Evolutionary conservation across 2,797 vertebrate genomes (phyloP).

Genomic region (Falco concolor): DNA sequence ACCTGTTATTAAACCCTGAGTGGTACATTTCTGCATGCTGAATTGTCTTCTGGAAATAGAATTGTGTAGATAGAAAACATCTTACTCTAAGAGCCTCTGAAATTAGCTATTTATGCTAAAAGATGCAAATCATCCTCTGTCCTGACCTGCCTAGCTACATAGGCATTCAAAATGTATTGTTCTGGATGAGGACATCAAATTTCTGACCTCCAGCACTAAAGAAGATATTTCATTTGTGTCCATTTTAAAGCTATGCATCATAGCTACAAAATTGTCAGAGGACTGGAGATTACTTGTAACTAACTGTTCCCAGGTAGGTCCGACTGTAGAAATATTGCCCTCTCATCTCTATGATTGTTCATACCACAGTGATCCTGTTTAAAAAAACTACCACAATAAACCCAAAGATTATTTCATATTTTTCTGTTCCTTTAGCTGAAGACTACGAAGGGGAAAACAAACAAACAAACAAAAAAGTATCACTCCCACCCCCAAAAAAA

Average conservation of each 20-base stretch:
- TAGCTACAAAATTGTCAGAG: background rate
- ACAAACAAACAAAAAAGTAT: background rate
- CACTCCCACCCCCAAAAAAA: background rate
- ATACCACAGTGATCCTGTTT: background rate
- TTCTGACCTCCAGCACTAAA: background rate
- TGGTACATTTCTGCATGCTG: background rate
- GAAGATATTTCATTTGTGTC: background rate
- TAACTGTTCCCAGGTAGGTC: background rate
- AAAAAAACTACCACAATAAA: background rate
- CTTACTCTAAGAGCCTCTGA: background rate
- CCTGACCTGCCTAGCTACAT: background rate
- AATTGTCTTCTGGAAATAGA: background rate
- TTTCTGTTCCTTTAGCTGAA: background rate
- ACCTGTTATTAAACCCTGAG: background rate
- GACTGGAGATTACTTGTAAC: background rate
- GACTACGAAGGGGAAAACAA: background rate
- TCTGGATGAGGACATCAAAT: background rate
- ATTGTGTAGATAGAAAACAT: background rate
- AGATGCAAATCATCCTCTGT: background rate
- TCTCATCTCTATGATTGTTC: background rate
- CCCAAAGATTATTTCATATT: background rate
- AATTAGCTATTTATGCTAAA: background rate
- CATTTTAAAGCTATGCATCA: background rate
- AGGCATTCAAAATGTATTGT: background rate
- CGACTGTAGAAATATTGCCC: background rate